Evolutionary conservation across 2,888 invertebrate genomes (phyloP), one percentile per base, ranked within the genome.

Genomic region (Limnephilus lunatus): DNA sequence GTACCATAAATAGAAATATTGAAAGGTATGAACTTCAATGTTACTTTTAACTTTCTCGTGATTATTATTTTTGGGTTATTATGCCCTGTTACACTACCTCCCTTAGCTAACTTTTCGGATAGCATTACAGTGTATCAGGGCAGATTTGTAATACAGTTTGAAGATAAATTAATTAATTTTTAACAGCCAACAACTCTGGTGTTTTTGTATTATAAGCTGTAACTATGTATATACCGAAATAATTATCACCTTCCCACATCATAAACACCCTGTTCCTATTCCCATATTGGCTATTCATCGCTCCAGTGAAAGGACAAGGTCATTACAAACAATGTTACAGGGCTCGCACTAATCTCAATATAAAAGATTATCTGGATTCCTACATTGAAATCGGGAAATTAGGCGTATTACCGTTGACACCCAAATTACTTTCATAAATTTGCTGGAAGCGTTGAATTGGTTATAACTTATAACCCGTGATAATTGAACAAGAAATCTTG

Each of bases 291-390:
- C 53, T 88, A 88, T 88, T 68, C 88, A 88, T 88, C 88, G 88
- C 68, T 32, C 25, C 35, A 88, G 88, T 88, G 88, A 88, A 88
- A 88, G 88, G 88, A 88, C 88, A 88, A 88, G 88, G 88, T 88
- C 68, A 53, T 25, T 25, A 68, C n/a, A 44, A 44, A n/a, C n/a
- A 44, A 86, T n/a, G 32, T 86, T 3, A 15, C n/a, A 86, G 86
- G 86, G 86, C 30, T 86, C 25, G 25, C 25, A 68, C 68, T n/a
- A 68, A 68, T 68, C 68, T 25, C 68, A 68, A 48, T 12, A 12
- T 12, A 68, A 7, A 25, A 68, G 25, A 68, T 68, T n/a, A 68
- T 68, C 25, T 5, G 5, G 25, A 4, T n/a, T 19, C 68, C 5
- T 68, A 68, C 68, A 68, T n/a, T 68, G 68, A 68, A 25, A 68